Base-by-base conservation (phyloP, 2,888 invertebrate genomes). In the Amphipoea oculea region DNA sequence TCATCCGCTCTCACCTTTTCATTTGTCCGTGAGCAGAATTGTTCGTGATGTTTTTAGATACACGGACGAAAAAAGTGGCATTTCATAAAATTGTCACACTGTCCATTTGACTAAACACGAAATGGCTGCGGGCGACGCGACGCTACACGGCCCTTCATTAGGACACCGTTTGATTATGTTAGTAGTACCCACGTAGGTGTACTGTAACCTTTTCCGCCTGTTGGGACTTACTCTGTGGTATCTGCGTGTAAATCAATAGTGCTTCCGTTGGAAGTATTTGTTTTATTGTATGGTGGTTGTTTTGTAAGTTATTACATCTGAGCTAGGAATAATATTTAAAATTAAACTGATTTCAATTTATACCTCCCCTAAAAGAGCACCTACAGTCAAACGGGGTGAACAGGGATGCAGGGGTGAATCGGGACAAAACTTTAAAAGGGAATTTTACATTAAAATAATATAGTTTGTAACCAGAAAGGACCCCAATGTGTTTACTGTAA, bases 71-170 rank as follows among this genome's bases (percentile, higher is more conserved):
- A 83, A 88, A 89, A 76, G 74, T 81, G 82, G 51, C 74, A 81
- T 86, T 90, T 86, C 68, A 80, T 81, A 81, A 86, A 90, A 87
- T 89, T 89, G 82, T 84, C 80, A 75, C 88, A 87, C 78, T 85
- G 85, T 84, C 79, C 76, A 78, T 82, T 83, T 67, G 74, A 81
- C 79, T 84, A 78, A 87, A 88, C 86, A 82, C 75, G 79, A 81
- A 76, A 81, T 54, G 70, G 73, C 77, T 72, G 54, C 72, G 73
- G 77, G 82, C 78, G 66, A 17, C n/a, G 36, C 36, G 36, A 36
- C 36, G 80, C 73, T 86, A 90, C 90, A 89, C 62, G 89, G 36
- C 45, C 81, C 87, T 90, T 90, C 89, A 90, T 90, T 90, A 90
- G 84, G 76, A 80, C 83, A 73, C 71, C 77, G 84, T 87, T 88